Evolutionary conservation across 2,113 vertebrate genomes (phyloP).

Genomic region (Anoplopoma fimbria): DNA sequence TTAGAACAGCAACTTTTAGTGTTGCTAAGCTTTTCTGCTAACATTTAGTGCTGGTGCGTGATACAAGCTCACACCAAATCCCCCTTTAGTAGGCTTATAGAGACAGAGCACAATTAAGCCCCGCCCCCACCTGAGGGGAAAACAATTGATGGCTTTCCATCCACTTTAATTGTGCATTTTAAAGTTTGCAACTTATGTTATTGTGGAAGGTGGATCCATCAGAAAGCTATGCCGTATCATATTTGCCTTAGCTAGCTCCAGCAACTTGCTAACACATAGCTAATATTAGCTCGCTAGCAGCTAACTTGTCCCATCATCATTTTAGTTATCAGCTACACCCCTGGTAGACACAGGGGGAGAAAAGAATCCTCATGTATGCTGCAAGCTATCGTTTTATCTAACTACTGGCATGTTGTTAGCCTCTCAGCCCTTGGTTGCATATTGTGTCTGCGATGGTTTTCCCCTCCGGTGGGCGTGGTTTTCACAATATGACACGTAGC

Average conservation of each 20-base stretch:
- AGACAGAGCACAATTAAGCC: background rate
- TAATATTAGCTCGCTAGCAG: background rate
- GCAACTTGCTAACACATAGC: background rate
- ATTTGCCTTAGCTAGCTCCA: background rate
- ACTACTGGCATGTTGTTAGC: background rate
- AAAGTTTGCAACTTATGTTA: background rate
- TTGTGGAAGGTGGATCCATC: background rate
- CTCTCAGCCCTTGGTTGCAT: background rate
- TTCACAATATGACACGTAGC: background rate
- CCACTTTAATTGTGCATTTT: too few species aligned
- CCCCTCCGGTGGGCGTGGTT: background rate
- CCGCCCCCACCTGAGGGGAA: background rate
- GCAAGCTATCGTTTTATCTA: background rate
- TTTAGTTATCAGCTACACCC: background rate
- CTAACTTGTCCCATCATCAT: background rate
- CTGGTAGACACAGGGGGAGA: background rate
- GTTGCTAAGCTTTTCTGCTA: background rate
- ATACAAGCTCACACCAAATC: background rate
- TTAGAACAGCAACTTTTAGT: conserved; percentile 5
- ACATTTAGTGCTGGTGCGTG: conserved; percentile 14
- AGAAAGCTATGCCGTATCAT: background rate
- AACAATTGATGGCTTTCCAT: background rate
- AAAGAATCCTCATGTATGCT: background rate
- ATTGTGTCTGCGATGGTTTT: background rate
- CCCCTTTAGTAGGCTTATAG: background rate